These are phyloP conservation scores for Syngnathus typhle DNA, from an alignment of 2,113 vertebrate genomes.

Conservation along the genomic window DNA sequence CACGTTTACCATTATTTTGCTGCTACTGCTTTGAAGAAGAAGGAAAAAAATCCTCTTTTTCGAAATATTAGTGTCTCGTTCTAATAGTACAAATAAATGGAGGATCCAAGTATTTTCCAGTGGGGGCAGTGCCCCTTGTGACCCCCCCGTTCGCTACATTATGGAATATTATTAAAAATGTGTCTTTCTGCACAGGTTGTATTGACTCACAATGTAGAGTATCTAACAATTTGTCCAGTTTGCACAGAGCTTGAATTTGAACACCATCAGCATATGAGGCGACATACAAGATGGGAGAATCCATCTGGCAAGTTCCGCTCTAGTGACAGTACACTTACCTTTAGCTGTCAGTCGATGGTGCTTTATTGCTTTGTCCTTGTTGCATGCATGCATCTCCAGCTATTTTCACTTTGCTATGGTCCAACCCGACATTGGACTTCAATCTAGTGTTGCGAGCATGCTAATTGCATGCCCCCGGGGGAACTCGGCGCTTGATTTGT, in stretches of 20 bases:
- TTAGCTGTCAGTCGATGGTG: constrained; percentile 41
- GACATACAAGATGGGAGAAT: background rate
- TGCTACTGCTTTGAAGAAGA: background rate
- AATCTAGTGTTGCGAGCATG: constrained; percentile 18
- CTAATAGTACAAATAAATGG: too few species aligned
- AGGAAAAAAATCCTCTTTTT: too few species aligned
- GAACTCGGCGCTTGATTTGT: constrained; percentile 6
- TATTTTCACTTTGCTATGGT: constrained; percentile 17
- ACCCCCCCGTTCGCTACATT: too few species aligned
- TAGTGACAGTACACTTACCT: constrained; percentile 43
- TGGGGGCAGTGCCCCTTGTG: too few species aligned
- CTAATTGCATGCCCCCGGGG: constrained; percentile 12
- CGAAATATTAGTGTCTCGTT: too few species aligned
- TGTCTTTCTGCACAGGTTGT: background rate
- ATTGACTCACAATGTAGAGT: background rate
- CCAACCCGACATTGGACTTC: constrained; percentile 27
- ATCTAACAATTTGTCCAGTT: background rate
- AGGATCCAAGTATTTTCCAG: too few species aligned
- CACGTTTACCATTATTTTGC: background rate
- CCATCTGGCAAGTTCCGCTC: constrained; percentile 20
- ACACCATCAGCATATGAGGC: constrained; percentile 6
- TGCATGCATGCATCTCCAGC: constrained; percentile 34
- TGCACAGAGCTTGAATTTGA: constrained; percentile 16
- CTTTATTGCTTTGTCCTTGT: constrained; percentile 37
- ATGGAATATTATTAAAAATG: too few species aligned